Evolutionary conservation across 2,113 vertebrate genomes (phyloP).

Genomic region (Myrmophylax atrothorax): DNA sequence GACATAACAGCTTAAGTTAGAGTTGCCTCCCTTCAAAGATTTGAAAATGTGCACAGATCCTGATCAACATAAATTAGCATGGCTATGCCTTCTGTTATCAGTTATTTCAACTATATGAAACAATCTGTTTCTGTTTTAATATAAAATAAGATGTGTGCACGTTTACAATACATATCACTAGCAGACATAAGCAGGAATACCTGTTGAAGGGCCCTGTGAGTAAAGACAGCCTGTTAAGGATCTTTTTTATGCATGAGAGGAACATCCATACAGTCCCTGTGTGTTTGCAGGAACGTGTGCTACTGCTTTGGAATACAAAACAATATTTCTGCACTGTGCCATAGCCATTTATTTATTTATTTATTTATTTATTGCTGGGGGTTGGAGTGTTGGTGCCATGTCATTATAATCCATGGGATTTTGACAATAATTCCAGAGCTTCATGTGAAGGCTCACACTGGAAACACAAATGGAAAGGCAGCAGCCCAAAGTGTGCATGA

Average conservation of each 20-base stretch:
- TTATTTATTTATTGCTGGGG: too few species aligned
- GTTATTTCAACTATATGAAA: constrained; percentile 64
- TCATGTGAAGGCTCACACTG: not conserved
- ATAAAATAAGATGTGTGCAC: constrained; percentile 38
- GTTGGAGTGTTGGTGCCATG: not conserved
- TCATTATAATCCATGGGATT: not conserved
- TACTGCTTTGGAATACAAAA: not conserved
- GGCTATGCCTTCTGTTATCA: constrained; percentile 61
- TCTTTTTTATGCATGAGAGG: constrained; percentile 23
- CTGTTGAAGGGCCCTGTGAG: constrained; percentile 60
- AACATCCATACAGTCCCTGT: not conserved
- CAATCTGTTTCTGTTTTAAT: constrained; percentile 65
- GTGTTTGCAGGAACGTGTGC: not conserved
- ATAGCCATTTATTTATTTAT: not conserved
- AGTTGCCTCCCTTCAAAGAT: constrained; percentile 37
- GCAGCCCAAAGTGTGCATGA: not conserved
- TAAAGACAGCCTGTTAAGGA: constrained; percentile 62
- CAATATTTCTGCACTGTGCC: not conserved
- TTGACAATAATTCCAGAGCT: not conserved
- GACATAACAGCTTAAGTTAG: constrained; percentile 28
- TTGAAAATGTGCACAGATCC: constrained; percentile 48
- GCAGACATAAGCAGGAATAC: constrained; percentile 50
- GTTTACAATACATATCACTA: constrained; percentile 40
- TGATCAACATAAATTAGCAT: constrained; percentile 67
- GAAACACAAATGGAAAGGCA: not conserved